Evolutionary conservation across 2,888 invertebrate species (phyloP), one percentile per base, ranked within the genome.

Genomic region (Lochmaea capreae): DNA sequence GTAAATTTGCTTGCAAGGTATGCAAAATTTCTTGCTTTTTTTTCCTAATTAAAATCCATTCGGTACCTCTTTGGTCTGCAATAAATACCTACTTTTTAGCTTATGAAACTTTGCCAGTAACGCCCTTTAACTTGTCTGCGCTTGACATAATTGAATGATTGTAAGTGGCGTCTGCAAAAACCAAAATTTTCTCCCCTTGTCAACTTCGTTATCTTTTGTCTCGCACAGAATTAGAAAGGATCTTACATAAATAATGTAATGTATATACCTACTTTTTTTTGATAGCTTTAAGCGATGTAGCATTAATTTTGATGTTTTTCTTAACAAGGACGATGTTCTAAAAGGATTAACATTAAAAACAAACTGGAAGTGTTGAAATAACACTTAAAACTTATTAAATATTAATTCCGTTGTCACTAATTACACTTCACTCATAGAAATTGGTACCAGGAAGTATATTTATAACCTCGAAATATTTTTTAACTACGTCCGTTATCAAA

Each of bases 391-490:
- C 6, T 39, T 39, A 39, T 39, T 39, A 39, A 39, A 39, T 39
- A 8, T 9, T 39, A 39, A 6, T 39, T 49, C 49, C 49, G 6
- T 14, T n/a, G n/a, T 8, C 49, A 49, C 49, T 49, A 49, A 49
- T 49, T 49, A n/a, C 5, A 49, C 18, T 67, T 57, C 54, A 68
- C 43, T 68, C 59, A 68, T 61, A 61, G 68, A 59, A 68, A 68
- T 9, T 26, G 59, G 26, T 59, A 68, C 68, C 68, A 68, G 68
- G 68, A 68, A 68, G 68, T 68, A 42, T 68, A 68, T 68, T 68
- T 68, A 59, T 61, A 58, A 68, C 68, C 58, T 22, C 58, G 18
- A 59, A 68, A 68, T 68, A 61, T 46, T 68, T 67, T 67, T 68
- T 68, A 58, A 61, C 68, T 68, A 68, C 49, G 22, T 57, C 58